phyloP scores from a whole-genome alignment of 1,140 invertebrate species.

The Anastrepha obliqua region DNA sequence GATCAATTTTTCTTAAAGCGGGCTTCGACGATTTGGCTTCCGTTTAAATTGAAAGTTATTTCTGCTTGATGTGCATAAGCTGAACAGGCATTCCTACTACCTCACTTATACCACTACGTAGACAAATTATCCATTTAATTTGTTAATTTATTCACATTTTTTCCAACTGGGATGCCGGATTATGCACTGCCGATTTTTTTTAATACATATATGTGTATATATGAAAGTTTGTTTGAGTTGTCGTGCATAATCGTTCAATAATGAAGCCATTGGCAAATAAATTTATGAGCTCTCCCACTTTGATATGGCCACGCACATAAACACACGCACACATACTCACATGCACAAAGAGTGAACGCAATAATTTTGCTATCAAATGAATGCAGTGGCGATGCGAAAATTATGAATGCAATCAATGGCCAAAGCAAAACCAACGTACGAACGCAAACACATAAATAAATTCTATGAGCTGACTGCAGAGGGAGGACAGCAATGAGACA shows the following conservation, averaged over 20 bases:
- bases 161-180: background rate
- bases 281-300: conserved; percentile 18
- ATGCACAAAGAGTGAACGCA: background rate
- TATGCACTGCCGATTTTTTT: background rate
- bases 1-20: no score
- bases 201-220: background rate
- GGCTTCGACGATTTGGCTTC: no score
- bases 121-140: no score
- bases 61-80: no score
- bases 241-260: conserved; percentile 23
- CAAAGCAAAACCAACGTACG: conserved; percentile 1
- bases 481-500: background rate
- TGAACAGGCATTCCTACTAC: no score
- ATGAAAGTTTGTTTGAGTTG: conserved; percentile 32
- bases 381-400: conserved; percentile 41
- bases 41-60: no score
- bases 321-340: background rate
- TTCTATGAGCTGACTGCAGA: background rate
- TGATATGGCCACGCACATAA: conserved; percentile 1
- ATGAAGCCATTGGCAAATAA: conserved; percentile 44
- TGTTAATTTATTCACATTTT: background rate
- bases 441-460: conserved; percentile 38
- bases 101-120: no score
- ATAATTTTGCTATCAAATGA: conserved; percentile 14
- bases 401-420: conserved; percentile 43